A percentile compares a stretch with the other conserved stretches of the same genome.
phyloP scores from a whole-genome alignment of 2,797 vertebrate genomes.

The Gymnocypris eckloni region DNA sequence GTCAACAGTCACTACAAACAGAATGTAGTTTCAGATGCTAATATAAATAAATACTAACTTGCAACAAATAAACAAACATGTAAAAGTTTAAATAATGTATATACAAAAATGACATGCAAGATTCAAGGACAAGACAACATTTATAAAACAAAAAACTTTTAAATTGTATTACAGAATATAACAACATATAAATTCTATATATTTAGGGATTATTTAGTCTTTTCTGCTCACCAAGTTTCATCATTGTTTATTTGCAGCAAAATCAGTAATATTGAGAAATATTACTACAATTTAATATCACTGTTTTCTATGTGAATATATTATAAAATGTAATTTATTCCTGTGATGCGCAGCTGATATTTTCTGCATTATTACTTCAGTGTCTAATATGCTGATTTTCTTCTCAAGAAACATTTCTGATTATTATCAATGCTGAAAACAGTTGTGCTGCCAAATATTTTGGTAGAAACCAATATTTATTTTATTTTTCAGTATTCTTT shows the following conservation, averaged over 20 bases:
- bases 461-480: not conserved
- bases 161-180: no score
- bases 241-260: not conserved
- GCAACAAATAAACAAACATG: not conserved
- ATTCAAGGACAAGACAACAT: no score
- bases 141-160: no score
- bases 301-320: not conserved
- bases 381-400: not conserved
- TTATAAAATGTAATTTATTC: not conserved
- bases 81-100: not conserved
- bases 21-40: not conserved
- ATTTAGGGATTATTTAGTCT: not conserved
- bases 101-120: not conserved
- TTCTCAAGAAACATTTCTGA: not conserved
- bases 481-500: not conserved
- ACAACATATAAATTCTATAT: no score
- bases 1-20: not conserved
- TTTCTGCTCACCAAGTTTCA: not conserved
- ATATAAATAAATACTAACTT: not conserved
- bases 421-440: not conserved
- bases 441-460: not conserved
- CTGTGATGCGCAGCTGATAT: not conserved
- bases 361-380: not conserved
- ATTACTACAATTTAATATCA: not conserved
- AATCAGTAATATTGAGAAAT: not conserved